Percentiles rank a stretch among this genome's conserved stretches.
phyloP scores from a whole-genome alignment of 2,113 vertebrate species.

The Ophthalmolycus amberensis region DNA sequence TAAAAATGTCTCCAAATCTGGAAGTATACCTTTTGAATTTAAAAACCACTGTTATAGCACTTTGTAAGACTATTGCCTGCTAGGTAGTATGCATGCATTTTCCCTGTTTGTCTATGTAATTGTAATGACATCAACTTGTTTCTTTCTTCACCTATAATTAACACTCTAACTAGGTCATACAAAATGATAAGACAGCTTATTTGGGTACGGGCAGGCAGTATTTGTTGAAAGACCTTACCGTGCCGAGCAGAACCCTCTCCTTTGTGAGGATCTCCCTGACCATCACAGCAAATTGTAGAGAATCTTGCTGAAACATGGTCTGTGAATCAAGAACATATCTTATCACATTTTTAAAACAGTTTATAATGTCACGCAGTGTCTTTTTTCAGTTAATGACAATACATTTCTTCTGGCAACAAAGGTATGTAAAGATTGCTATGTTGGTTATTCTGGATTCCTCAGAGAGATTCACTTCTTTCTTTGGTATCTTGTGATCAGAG shows the following conservation, averaged over 20 bases:
- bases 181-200: not conserved
- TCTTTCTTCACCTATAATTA: not conserved
- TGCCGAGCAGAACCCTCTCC: slow-evolving; percentile 73
- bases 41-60: not conserved
- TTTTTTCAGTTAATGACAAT: not conserved
- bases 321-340: slow-evolving; percentile 53
- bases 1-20: not conserved
- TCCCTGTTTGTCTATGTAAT: not conserved
- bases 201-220: not conserved
- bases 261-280: slow-evolving; percentile 80
- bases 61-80: not conserved
- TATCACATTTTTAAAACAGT: not conserved
- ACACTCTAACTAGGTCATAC: not conserved
- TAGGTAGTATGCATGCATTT: not conserved
- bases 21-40: not conserved
- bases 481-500: not conserved
- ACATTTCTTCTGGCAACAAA: not conserved
- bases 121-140: not conserved
- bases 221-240: slow-evolving; percentile 55
- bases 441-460: not conserved
- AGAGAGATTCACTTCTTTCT: not conserved
- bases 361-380: not conserved
- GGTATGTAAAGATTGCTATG: not conserved
- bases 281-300: slow-evolving; percentile 76
- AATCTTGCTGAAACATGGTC: slow-evolving; percentile 62